A percentile compares a stretch with the other conserved stretches of the same genome.
These are phyloP conservation scores for Heliconius ethilla DNA, from an alignment of 2,888 invertebrate species.

Conservation along the genomic window DNA sequence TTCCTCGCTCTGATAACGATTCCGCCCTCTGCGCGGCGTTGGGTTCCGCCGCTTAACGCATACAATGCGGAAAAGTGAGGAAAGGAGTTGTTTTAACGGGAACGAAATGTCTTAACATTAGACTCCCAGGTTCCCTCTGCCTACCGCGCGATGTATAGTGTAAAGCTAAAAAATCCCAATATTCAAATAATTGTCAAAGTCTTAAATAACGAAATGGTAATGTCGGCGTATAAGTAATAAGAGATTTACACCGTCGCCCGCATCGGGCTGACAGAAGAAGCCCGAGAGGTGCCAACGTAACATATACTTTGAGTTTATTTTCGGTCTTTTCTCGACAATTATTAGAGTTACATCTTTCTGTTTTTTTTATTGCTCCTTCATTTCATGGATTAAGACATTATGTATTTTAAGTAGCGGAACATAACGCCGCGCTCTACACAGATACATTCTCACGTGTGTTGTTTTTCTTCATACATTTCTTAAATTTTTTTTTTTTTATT, in stretches of 20 bases:
- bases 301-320: slow-evolving; percentile 38
- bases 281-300: slow-evolving; percentile 44
- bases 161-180: too few species aligned
- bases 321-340: neutral
- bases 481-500: too few species aligned
- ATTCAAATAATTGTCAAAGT: slow-evolving; percentile 15
- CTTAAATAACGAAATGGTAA: slow-evolving; percentile 31
- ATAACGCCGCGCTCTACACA: neutral
- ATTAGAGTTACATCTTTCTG: neutral
- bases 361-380: neutral
- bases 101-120: too few species aligned
- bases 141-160: too few species aligned
- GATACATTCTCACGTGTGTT: too few species aligned
- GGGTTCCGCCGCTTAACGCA: too few species aligned
- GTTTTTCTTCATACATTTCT: too few species aligned
- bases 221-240: slow-evolving; percentile 34
- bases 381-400: neutral
- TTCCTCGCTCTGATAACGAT: too few species aligned
- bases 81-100: too few species aligned
- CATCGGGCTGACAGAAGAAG: slow-evolving; percentile 41
- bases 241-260: slow-evolving; percentile 45
- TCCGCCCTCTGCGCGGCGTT: too few species aligned
- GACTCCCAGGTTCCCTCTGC: too few species aligned
- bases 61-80: too few species aligned
- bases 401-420: neutral